Percentiles rank a stretch among this genome's conserved stretches.
Conservation (phyloP, 2,888 invertebrate genomes). For the Phengaris arion region DNA sequence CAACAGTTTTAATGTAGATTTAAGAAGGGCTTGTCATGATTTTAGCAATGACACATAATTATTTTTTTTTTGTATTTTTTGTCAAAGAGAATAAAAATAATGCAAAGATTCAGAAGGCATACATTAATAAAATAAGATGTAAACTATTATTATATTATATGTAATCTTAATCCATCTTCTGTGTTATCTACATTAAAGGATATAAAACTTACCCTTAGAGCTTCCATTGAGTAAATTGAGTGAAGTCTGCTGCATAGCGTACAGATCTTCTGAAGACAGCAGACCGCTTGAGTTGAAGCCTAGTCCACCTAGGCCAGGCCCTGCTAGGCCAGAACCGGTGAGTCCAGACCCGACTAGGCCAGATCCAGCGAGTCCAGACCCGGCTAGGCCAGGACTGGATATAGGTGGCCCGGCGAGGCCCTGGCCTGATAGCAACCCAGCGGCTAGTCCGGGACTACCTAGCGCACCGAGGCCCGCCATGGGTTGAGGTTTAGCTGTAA, state of each 20-base stretch:
- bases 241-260: slow-evolving; percentile 60
- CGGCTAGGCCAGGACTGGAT: slow-evolving; percentile 30
- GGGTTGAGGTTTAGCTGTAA: slow-evolving; percentile 33
- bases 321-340: not conserved
- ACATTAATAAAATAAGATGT: too few species aligned
- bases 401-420: not conserved
- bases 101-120: too few species aligned
- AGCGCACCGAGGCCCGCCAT: slow-evolving; percentile 31
- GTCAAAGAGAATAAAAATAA: too few species aligned
- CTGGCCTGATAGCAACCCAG: slow-evolving; percentile 6
- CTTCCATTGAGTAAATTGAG: slow-evolving; percentile 59
- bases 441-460: slow-evolving; percentile 30
- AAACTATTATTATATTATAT: too few species aligned
- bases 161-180: too few species aligned
- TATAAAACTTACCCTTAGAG: slow-evolving; percentile 47
- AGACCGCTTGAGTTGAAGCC: slow-evolving; percentile 30
- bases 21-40: too few species aligned
- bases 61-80: not conserved
- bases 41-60: too few species aligned
- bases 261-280: slow-evolving; percentile 49
- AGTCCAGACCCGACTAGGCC: slow-evolving; percentile 31
- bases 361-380: slow-evolving; percentile 32
- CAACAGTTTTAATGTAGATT: too few species aligned
- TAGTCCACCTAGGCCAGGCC: slow-evolving; percentile 37
- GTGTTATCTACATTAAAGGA: not conserved